phyloP scores from a whole-genome alignment of 1,140 invertebrate genomes.

The Leucophenga varia region DNA sequence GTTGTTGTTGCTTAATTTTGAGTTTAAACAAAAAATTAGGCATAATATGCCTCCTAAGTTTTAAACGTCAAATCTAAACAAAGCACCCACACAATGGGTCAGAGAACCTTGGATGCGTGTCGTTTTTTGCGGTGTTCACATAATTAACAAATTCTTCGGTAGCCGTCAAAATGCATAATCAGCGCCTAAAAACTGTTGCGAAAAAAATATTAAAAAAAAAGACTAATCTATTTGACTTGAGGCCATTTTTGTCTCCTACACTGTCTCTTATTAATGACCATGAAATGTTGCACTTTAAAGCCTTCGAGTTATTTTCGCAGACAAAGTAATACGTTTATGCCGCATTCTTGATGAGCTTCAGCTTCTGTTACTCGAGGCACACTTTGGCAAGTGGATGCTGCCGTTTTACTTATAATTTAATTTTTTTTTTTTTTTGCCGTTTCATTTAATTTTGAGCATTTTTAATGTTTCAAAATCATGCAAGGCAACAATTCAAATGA shows the following conservation, averaged over 20 bases:
- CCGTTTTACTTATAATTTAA: conserved; percentile 15
- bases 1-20: background rate
- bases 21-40: conserved; percentile 11
- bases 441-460: too few relatives aligned
- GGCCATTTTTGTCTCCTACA: conserved; percentile 2
- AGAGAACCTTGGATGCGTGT: background rate
- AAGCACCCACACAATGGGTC: conserved; percentile 35
- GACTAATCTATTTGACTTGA: background rate
- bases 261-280: conserved; percentile 43
- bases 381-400: conserved; percentile 8
- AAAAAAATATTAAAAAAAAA: too few relatives aligned
- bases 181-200: too few relatives aligned
- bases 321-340: conserved; percentile 19
- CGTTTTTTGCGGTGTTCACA: conserved; percentile 29
- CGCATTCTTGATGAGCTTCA: too few relatives aligned
- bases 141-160: conserved; percentile 26
- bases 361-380: conserved; percentile 25
- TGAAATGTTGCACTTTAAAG: conserved; percentile 37
- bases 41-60: too few relatives aligned
- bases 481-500: too few relatives aligned
- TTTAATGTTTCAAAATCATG: too few relatives aligned
- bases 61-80: too few relatives aligned
- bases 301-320: conserved; percentile 34
- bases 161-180: conserved; percentile 1
- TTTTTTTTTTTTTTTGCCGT: conserved; percentile 11